Base-by-base conservation (phyloP, 2,888 invertebrate genomes). In the Choristoneura rosaceana region DNA sequence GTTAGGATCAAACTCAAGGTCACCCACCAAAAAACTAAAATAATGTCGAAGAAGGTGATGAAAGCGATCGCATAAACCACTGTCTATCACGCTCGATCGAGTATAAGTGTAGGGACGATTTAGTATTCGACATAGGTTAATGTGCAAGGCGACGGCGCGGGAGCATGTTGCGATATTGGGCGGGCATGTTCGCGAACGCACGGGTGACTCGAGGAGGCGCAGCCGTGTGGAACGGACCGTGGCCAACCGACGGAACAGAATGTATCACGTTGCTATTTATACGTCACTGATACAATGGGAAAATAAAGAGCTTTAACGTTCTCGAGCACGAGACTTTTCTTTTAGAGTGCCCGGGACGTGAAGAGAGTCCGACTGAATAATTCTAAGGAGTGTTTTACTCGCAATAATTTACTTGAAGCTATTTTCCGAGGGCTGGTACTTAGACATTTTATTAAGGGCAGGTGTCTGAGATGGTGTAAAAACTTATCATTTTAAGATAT, bases 101-200 rank as follows among this genome's bases (percentile, higher is more conserved):
- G 38, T 52, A 15, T 33, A 58, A 61, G 63, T 62, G 47, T 59
- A 71, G 52, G 65, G 68, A 59, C 68, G 71, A 73, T 73, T 73
- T 73, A 73, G 71, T 47, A 73, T 68, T 73, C 71, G 62, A 68
- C 68, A 59, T 73, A 50, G 71, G 76, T 70, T 82, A 81, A 81
- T 82, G 81, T 80, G 77, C 78, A 78, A 82, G 83, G 84, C 78
- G 78, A 58, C 71, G 75, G 75, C 75, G 78, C 76, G 74, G 76
- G 73, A 76, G 78, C 84, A 82, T 84, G 84, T 84, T 78, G 78
- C 84, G 84, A 88, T 91, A 91, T 92, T 91, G 91, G 87, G 88
- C 84, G 89, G 86, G 87, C 84, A 82, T 91, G 90, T 90, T 83
- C 81, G 76, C 79, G 76, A 77, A 80, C 88, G 91, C 91, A 91